phyloP scores from a whole-genome alignment of 2,113 vertebrate genomes.

The Dicrurus megarhynchus region DNA sequence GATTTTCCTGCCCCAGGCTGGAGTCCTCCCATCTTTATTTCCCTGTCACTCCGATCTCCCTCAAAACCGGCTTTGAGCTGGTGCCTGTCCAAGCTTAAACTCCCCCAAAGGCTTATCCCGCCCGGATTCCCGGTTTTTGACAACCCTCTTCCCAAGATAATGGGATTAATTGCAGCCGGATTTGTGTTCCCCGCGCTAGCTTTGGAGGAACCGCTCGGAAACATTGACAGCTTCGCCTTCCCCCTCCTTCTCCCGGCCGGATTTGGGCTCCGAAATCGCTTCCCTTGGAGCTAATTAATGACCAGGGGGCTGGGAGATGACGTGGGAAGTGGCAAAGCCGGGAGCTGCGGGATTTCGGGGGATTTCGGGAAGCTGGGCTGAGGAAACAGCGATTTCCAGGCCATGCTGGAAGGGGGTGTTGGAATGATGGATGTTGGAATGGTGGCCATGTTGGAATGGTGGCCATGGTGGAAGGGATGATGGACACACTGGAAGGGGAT shows the following conservation, averaged over 20 bases:
- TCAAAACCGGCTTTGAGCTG: neutral
- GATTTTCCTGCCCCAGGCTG: neutral
- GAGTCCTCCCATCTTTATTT: neutral
- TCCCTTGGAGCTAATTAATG: neutral
- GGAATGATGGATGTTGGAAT: no score
- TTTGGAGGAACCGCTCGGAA: neutral
- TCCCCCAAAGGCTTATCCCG: neutral
- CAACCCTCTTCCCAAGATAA: neutral
- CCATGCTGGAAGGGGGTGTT: accelerated
- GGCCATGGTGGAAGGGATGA: accelerated
- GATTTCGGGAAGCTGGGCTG: neutral
- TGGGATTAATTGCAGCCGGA: constrained; percentile 39
- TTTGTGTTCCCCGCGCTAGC: neutral
- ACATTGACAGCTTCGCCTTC: accelerated
- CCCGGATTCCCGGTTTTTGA: neutral
- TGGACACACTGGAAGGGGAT: no score
- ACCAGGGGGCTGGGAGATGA: neutral
- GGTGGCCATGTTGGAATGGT: no score
- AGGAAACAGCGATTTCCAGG: neutral
- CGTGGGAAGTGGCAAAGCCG: accelerated
- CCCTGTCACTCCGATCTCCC: neutral
- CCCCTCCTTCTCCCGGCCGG: accelerated
- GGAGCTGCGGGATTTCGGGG: accelerated
- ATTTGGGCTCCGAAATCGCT: neutral
- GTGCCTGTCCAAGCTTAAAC: neutral